These are phyloP conservation scores for Cotesia glomerata DNA, from an alignment of 1,140 invertebrate species.

Conservation along the genomic window DNA sequence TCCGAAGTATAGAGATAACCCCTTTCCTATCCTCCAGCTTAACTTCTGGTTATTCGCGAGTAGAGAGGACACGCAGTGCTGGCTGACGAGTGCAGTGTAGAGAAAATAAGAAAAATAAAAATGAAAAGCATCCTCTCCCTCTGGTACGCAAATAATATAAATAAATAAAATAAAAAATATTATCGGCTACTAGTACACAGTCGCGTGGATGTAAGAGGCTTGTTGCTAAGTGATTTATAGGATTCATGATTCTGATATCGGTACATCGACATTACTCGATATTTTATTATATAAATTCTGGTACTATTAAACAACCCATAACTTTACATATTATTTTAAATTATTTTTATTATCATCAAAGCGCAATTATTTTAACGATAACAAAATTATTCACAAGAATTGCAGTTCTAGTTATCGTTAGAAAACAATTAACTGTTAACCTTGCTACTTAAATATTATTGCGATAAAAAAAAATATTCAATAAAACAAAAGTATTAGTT, in stretches of 20 bases:
- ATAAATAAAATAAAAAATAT: slow-evolving; percentile 9
- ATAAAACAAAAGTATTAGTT: no score
- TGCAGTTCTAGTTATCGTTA: no score
- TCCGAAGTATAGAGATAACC: background rate
- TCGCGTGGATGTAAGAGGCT: slow-evolving; percentile 16
- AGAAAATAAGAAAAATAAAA: background rate
- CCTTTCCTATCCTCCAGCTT: background rate
- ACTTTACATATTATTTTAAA: background rate
- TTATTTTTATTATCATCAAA: no score
- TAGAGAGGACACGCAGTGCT: no score
- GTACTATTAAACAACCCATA: background rate
- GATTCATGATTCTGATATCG: slow-evolving; percentile 22
- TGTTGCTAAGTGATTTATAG: slow-evolving; percentile 22
- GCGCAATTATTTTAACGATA: no score
- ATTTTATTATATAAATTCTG: slow-evolving; percentile 1
- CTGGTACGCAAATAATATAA: background rate
- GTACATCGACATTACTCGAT: slow-evolving; percentile 2
- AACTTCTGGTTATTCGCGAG: no score
- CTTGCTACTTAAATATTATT: no score
- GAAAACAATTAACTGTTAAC: no score
- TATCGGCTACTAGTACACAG: slow-evolving; percentile 15
- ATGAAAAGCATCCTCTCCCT: background rate
- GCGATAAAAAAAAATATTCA: no score
- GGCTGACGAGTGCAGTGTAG: background rate
- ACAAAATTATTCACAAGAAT: no score